phyloP scores from a whole-genome alignment of 1,140 invertebrate species.

The Drosophila guanche region DNA sequence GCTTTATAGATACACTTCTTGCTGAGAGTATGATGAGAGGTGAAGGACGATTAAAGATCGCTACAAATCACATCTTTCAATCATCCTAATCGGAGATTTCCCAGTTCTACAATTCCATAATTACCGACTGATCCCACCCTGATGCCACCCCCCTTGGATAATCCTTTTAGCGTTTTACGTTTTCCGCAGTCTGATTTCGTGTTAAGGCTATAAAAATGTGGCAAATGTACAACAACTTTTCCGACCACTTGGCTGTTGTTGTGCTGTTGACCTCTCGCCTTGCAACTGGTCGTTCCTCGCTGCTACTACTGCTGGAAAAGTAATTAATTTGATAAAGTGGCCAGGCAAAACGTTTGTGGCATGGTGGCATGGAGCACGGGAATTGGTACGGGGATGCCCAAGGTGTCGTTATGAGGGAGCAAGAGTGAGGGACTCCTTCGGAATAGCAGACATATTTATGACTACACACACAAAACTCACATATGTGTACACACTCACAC shows the following conservation, averaged over 20 bases:
- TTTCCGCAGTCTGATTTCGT: slow-evolving; percentile 42
- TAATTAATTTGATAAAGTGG: slow-evolving; percentile 82
- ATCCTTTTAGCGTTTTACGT: background rate
- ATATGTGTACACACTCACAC: background rate
- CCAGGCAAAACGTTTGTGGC: slow-evolving; percentile 38
- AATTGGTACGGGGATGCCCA: slow-evolving; percentile 26
- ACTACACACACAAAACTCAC: slow-evolving; percentile 51
- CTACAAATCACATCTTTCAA: background rate
- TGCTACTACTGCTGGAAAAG: slow-evolving; percentile 68
- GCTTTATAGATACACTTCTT: too few relatives aligned
- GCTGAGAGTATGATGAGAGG: too few relatives aligned
- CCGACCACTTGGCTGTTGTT: slow-evolving; percentile 47
- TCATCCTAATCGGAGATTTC: background rate
- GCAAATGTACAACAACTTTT: slow-evolving; percentile 72
- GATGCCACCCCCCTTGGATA: background rate
- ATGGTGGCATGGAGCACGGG: slow-evolving; percentile 1
- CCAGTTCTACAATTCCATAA: slow-evolving; percentile 7
- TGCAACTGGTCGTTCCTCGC: background rate
- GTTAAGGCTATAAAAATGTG: slow-evolving; percentile 62
- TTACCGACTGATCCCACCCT: slow-evolving; percentile 13
- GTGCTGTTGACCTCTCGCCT: slow-evolving; percentile 13
- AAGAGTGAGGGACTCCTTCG: background rate
- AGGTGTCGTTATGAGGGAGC: slow-evolving; percentile 42
- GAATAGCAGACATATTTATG: slow-evolving; percentile 73
- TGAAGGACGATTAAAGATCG: background rate